Conservation (phyloP, 2,797 vertebrate genomes). For the Lutjanus argentimaculatus region DNA sequence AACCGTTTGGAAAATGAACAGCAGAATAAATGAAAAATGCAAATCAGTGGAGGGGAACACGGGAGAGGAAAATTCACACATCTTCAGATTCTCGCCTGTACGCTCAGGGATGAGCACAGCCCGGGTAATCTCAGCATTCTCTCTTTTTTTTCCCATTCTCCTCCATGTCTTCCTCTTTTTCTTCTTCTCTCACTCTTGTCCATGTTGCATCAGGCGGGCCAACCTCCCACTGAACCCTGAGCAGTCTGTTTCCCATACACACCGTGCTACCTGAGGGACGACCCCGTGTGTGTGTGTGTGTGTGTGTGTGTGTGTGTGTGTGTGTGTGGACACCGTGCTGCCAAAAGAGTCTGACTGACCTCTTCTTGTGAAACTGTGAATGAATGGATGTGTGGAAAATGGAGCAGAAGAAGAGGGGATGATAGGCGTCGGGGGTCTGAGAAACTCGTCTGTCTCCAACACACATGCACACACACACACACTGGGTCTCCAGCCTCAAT, state of each 20-base stretch:
- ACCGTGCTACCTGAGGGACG: constrained; percentile 52
- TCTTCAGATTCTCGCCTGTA: constrained; percentile 17
- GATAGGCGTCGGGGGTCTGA: constrained; percentile 76
- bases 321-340: constrained; percentile 9
- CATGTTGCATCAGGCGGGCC: constrained; percentile 48
- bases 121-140: neutral
- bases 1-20: neutral
- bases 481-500: constrained; percentile 65
- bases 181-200: constrained; percentile 10
- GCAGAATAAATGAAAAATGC: constrained; percentile 27
- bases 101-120: constrained; percentile 23
- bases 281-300: constrained; percentile 10
- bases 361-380: constrained; percentile 67
- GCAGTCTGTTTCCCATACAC: constrained; percentile 58
- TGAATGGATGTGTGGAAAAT: constrained; percentile 60
- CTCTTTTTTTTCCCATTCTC: neutral
- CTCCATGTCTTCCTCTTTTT: neutral
- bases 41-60: neutral
- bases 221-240: constrained; percentile 64
- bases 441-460: constrained; percentile 59
- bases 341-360: constrained; percentile 55
- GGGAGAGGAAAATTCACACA: constrained; percentile 28
- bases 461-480: constrained; percentile 54
- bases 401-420: constrained; percentile 56
- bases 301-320: constrained; percentile 10